A percentile compares a stretch with the other conserved stretches of the same genome.
These are phyloP conservation scores for Hipposideros armiger DNA, from an alignment of 2,113 vertebrate species.

Conservation along the genomic window DNA sequence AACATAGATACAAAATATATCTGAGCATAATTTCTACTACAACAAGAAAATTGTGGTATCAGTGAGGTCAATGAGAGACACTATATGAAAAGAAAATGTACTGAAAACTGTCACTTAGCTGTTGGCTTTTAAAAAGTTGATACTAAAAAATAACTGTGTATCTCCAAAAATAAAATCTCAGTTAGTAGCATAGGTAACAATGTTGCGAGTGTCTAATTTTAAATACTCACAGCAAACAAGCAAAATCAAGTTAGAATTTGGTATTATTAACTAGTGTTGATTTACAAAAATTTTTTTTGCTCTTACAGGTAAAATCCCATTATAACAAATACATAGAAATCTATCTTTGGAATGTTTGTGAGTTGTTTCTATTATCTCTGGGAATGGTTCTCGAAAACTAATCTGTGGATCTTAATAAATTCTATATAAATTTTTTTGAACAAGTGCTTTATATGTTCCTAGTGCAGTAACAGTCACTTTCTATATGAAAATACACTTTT, in stretches of 20 bases:
- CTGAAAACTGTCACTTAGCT: background rate
- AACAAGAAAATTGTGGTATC: background rate
- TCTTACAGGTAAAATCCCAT: constrained; percentile 83
- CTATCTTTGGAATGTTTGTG: background rate
- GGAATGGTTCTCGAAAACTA: background rate
- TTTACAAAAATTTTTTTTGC: constrained; percentile 49
- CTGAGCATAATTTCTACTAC: background rate
- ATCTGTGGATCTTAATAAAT: constrained; percentile 11
- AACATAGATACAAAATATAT: constrained; percentile 17
- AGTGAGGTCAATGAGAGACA: background rate
- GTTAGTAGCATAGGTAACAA: constrained; percentile 69
- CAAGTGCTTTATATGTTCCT: background rate
- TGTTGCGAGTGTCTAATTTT: constrained; percentile 50
- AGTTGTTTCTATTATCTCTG: background rate
- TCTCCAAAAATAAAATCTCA: constrained; percentile 27
- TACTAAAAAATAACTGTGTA: background rate
- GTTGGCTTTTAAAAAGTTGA: constrained; percentile 53
- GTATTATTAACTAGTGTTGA: constrained; percentile 66
- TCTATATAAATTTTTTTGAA: constrained; percentile 5
- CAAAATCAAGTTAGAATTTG: constrained; percentile 83
- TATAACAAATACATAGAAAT: constrained; percentile 73
- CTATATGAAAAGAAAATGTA: background rate
- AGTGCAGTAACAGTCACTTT: background rate
- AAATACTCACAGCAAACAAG: constrained; percentile 84
- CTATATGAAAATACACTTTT: background rate